Evolutionary conservation across 92 coral and sea anemone genomes (phyloP), one percentile per base, ranked within the genome.

Genomic region (Anthopleura xanthogrammica): DNA sequence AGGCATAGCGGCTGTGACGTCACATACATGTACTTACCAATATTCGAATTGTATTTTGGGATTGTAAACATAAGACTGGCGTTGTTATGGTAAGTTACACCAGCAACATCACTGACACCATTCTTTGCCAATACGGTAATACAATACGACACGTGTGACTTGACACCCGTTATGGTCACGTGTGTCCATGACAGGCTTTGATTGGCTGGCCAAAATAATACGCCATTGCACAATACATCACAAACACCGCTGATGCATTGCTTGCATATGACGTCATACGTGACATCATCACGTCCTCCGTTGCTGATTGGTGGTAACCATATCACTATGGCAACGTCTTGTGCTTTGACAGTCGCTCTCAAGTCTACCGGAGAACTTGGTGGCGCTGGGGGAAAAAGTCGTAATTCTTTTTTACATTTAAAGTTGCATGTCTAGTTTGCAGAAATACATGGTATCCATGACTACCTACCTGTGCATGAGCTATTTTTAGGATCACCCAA

Each of bases 211-310:
- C 83, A 75, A 85, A 66, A 85, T 68, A 52, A 29, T 29, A 85
- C 77, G 78, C 13, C 76, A 52, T 41, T 55, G 52, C 88, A 85
- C n/a, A 89, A 84, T 87, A 73, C 83, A 41, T 81, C 75, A 9
- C 78, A 84, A 23, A 76, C 80, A 4, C 82, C 82, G 3, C 74
- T 41, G 56, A 23, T 43, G 85, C 97, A 93, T 70, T 72, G 76
- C 29, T 58, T 82, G 65, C 97, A 93, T 64, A 41, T 77, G 77
- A 93, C 50, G 76, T 83, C 82, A 70, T 89, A 94, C 54, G 82
- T 89, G 24, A 91, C 77, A 82, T 94, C 95, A 48, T 80, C 58
- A 1, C 98, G 93, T 57, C 95, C 95, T 55, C 98, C 98, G 55
- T 87, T 83, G 29, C 79, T 78, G 78, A 78, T 78, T 74, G 98